Evolutionary conservation across 2,113 vertebrate species (phyloP).

Genomic region (Bubalus kerabau): DNA sequence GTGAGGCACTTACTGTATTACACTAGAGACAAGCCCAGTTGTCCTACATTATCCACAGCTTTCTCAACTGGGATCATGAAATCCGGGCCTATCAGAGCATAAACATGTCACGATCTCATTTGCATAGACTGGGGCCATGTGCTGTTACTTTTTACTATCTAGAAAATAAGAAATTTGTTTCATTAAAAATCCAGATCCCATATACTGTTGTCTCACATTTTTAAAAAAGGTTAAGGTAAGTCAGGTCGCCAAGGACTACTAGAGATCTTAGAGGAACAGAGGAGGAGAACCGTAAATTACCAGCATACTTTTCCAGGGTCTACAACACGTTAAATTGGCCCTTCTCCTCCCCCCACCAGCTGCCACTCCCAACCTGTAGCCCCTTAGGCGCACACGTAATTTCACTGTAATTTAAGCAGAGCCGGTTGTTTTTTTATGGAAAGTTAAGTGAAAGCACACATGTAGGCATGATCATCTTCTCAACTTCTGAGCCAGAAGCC

Average conservation of each 20-base stretch:
- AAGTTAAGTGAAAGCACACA: neutral
- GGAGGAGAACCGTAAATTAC: neutral
- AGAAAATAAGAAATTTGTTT: neutral
- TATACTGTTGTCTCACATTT: neutral
- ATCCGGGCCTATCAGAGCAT: neutral
- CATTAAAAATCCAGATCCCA: neutral
- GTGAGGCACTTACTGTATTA: neutral
- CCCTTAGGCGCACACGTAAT: neutral
- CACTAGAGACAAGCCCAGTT: neutral
- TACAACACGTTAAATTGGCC: neutral
- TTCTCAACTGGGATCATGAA: neutral
- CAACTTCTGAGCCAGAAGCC: neutral
- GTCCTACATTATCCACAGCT: neutral
- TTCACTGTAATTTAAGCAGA: conserved; percentile 2
- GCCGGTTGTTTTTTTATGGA: neutral
- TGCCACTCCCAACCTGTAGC: neutral
- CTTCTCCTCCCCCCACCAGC: neutral
- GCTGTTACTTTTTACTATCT: neutral
- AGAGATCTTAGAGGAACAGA: neutral
- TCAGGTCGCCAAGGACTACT: neutral
- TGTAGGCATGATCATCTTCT: neutral
- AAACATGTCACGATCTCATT: neutral
- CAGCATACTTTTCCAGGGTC: neutral
- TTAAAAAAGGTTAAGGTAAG: neutral
- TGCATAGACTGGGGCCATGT: neutral